phyloP scores from a whole-genome alignment of 1,140 invertebrate genomes.

The Pogonus chalceus region DNA sequence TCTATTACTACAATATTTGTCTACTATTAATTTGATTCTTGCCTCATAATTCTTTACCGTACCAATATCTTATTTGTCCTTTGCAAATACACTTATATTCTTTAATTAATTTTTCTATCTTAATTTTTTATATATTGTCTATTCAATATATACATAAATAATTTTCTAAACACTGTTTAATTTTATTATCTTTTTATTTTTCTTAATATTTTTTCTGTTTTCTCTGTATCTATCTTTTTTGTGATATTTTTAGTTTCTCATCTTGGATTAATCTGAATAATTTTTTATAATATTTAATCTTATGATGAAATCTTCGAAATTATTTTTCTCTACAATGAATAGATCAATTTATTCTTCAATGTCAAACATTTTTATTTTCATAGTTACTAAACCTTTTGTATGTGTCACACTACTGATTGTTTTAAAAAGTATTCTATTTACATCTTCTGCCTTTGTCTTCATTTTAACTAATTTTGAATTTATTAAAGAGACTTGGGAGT shows the following conservation, averaged over 20 bases:
- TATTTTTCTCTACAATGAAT: constrained; percentile 4
- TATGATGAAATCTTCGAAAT: constrained; percentile 10
- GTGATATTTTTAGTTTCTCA: constrained; percentile 3
- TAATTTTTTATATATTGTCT: background rate
- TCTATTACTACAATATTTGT: constrained; percentile 27
- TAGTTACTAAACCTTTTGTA: constrained; percentile 6
- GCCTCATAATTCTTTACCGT: constrained; percentile 14
- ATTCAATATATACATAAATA: constrained; percentile 5
- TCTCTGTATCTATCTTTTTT: background rate
- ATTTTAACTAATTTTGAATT: constrained; percentile 13
- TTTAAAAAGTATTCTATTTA: constrained; percentile 8
- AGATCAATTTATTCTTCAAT: constrained; percentile 2
- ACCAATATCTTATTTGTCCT: constrained; percentile 27
- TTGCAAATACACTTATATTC: constrained; percentile 25
- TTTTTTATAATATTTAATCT: constrained; percentile 1
- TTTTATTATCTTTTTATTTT: too few species aligned
- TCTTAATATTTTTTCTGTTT: background rate
- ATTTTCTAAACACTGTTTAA: background rate
- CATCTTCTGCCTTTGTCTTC: constrained; percentile 1
- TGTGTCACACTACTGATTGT: constrained; percentile 8
- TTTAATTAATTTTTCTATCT: constrained; percentile 19
- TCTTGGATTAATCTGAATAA: constrained; percentile 3
- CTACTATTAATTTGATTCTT: constrained; percentile 23
- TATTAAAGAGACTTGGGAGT: constrained; percentile 13
- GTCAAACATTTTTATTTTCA: constrained; percentile 10